phyloP scores from a whole-genome alignment of 2,113 vertebrate genomes.

The Vimba vimba region DNA sequence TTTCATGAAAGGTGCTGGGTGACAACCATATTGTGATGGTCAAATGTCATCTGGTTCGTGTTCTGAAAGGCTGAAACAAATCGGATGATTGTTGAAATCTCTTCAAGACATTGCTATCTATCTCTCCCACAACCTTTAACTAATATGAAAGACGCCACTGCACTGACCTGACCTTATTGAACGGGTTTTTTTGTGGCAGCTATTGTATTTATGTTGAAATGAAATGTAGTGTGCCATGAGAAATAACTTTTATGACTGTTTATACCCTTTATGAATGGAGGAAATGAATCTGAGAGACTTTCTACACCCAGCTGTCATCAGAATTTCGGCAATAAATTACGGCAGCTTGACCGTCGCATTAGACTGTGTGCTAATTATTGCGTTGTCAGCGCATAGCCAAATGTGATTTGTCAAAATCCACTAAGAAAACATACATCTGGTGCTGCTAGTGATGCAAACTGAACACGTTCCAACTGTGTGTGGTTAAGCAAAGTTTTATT shows the following conservation, averaged over 20 bases:
- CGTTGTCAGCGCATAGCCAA: neutral
- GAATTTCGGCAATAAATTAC: conserved; percentile 16
- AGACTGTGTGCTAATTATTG: neutral
- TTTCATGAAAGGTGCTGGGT: conserved; percentile 47
- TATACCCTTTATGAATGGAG: conserved; percentile 36
- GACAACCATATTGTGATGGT: conserved; percentile 10
- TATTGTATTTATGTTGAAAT: conserved; percentile 37
- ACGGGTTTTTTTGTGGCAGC: neutral
- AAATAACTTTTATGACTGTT: conserved; percentile 27
- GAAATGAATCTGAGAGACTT: conserved; percentile 27
- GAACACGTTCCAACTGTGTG: neutral
- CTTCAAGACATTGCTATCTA: conserved; percentile 10
- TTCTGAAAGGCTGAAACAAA: conserved; percentile 26
- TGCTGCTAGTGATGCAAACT: conserved; percentile 3
- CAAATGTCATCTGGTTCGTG: conserved; percentile 44
- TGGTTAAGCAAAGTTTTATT: conserved; percentile 9
- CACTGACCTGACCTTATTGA: conserved; percentile 27
- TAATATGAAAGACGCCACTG: neutral
- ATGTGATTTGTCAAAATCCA: conserved; percentile 39
- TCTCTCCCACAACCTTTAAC: conserved; percentile 19
- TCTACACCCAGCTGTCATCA: conserved; percentile 27
- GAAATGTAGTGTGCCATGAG: conserved; percentile 30
- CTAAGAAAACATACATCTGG: conserved; percentile 41
- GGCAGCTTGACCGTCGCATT: conserved; percentile 35
- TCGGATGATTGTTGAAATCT: conserved; percentile 25